phyloP scores from a whole-genome alignment of 1,140 invertebrate genomes.

The Bombus affinis region DNA sequence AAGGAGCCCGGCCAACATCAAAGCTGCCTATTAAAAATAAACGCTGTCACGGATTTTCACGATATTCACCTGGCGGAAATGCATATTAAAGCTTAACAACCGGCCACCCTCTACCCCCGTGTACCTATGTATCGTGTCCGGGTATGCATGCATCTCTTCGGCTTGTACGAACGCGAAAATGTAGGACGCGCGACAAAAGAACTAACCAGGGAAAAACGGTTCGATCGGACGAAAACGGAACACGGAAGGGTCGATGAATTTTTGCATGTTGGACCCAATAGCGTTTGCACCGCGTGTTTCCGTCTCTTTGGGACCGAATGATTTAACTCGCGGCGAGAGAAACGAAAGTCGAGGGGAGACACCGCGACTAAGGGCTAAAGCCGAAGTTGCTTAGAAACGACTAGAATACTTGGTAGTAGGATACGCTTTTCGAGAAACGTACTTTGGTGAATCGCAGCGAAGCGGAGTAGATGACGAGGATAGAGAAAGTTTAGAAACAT shows the following conservation, averaged over 20 bases:
- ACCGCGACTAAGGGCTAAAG: too few species aligned
- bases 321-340: background rate
- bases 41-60: conserved; percentile 7
- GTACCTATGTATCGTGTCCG: background rate
- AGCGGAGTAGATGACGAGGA: background rate
- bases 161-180: conserved; percentile 20
- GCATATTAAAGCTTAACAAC: conserved; percentile 17
- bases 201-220: background rate
- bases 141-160: background rate
- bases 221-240: conserved; percentile 9
- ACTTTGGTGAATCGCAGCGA: background rate
- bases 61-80: conserved; percentile 16
- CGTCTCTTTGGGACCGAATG: background rate
- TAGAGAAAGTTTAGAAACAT: background rate
- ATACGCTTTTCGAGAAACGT: background rate
- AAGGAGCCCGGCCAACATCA: conserved; percentile 1
- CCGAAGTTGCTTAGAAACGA: too few species aligned
- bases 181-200: conserved; percentile 5
- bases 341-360: background rate
- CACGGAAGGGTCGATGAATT: background rate
- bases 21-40: conserved; percentile 26
- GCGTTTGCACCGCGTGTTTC: background rate
- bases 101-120: background rate
- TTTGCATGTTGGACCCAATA: background rate
- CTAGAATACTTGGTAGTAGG: too few species aligned